Conservation (phyloP, 2,113 vertebrate species). For the Actenoides hombroni region DNA sequence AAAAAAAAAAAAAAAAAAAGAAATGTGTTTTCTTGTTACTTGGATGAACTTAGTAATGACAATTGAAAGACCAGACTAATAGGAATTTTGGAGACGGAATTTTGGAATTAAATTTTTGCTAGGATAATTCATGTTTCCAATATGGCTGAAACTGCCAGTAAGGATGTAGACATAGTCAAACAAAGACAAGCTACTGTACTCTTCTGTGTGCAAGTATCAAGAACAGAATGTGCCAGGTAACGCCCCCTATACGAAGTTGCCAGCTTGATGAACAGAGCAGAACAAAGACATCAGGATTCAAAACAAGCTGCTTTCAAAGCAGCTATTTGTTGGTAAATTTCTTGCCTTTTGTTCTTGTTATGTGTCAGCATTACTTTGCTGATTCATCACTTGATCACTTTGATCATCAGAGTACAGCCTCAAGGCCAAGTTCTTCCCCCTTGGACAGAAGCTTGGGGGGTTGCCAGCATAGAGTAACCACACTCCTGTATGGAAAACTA, state of each 20-base stretch:
- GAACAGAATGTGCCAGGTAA: background rate
- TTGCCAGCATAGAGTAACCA: background rate
- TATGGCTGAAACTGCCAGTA: background rate
- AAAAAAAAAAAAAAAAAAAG: background rate
- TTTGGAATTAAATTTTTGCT: background rate
- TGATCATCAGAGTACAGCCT: conserved; percentile 27
- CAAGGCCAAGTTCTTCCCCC: background rate
- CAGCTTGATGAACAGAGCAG: background rate
- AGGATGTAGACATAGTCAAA: background rate
- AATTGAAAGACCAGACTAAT: background rate
- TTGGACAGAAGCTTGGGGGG: background rate
- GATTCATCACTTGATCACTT: background rate
- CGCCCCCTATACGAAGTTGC: background rate
- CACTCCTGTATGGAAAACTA: background rate
- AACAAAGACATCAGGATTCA: conserved; percentile 13
- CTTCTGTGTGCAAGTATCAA: background rate
- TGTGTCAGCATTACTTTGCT: conserved; percentile 27
- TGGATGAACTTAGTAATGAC: background rate
- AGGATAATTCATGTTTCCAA: background rate
- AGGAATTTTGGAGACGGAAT: background rate
- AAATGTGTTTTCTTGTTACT: background rate
- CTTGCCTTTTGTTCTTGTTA: background rate
- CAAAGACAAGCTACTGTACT: background rate
- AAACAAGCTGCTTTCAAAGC: background rate
- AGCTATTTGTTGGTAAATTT: conserved; percentile 15